Percentiles rank a stretch among this genome's conserved stretches.
These are phyloP conservation scores for Monomorium pharaonis DNA, from an alignment of 1,140 invertebrate genomes.

Conservation along the genomic window DNA sequence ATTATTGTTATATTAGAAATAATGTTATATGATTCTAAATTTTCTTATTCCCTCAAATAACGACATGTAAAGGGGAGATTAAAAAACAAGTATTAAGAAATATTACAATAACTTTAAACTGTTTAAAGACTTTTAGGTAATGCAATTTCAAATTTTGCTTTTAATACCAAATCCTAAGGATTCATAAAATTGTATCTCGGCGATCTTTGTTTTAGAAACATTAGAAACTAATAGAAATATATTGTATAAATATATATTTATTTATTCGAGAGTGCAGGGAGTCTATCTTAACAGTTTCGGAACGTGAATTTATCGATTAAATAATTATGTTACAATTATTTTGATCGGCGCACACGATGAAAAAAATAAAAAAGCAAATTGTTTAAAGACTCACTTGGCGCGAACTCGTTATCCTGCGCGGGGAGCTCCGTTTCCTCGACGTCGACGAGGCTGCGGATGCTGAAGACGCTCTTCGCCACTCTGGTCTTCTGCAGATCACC, in stretches of 20 bases:
- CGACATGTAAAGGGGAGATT: not conserved
- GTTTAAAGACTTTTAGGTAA: not conserved
- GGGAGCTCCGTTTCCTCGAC: slow-evolving; percentile 81
- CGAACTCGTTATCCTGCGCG: slow-evolving; percentile 59
- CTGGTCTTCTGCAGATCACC: slow-evolving; percentile 83
- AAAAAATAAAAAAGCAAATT: no score
- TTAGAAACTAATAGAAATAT: not conserved
- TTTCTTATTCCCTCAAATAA: not conserved
- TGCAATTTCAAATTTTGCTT: not conserved
- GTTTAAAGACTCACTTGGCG: slow-evolving; percentile 67
- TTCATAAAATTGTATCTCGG: not conserved
- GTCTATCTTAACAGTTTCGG: not conserved
- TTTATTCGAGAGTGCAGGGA: no score
- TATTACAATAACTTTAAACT: not conserved
- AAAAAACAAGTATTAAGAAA: not conserved
- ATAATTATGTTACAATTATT: not conserved
- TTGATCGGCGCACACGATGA: not conserved
- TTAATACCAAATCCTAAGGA: not conserved
- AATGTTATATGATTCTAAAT: no score
- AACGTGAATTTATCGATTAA: not conserved
- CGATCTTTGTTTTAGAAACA: not conserved
- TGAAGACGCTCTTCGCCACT: slow-evolving; percentile 86
- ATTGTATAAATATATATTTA: not conserved
- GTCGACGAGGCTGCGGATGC: slow-evolving; percentile 86
- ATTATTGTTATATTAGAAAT: no score